Evolutionary conservation across 2,797 vertebrate genomes (phyloP).

Genomic region (Galaxias olidus): DNA sequence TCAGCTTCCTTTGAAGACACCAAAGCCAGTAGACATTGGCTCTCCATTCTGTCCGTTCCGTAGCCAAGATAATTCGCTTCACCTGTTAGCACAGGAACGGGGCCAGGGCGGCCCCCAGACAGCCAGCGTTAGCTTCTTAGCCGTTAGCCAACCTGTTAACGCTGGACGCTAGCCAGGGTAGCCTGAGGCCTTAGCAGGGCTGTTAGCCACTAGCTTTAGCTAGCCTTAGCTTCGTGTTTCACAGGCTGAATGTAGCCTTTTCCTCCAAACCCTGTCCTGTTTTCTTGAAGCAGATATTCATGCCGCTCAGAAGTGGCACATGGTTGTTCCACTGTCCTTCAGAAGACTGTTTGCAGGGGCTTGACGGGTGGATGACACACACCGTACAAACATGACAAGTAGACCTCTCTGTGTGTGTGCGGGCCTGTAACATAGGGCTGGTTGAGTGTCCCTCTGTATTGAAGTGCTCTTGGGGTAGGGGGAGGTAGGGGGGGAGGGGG

Average conservation of each 20-base stretch:
- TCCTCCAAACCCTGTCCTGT: no score
- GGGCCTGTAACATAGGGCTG: no score
- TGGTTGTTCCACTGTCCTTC: constrained; percentile 4
- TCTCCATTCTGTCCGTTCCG: constrained; percentile 59
- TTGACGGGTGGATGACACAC: constrained; percentile 16
- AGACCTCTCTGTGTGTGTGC: constrained; percentile 6
- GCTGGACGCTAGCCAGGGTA: constrained; percentile 66
- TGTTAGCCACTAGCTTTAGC: constrained; percentile 51
- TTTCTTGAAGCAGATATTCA: no score
- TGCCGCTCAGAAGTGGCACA: no score
- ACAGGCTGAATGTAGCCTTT: constrained; percentile 3
- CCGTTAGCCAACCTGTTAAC: constrained; percentile 70
- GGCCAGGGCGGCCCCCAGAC: constrained; percentile 53
- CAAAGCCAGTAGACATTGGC: constrained; percentile 60
- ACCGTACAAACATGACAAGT: constrained; percentile 31
- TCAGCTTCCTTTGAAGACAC: constrained; percentile 61
- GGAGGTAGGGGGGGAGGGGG: no score
- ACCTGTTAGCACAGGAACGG: constrained; percentile 73
- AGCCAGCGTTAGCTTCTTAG: constrained; percentile 21
- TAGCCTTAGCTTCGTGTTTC: no score
- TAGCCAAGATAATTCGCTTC: constrained; percentile 71
- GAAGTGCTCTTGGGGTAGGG: neutral
- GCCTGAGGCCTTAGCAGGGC: constrained; percentile 55
- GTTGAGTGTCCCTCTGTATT: no score
- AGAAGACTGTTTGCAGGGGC: no score